phyloP scores from a whole-genome alignment of 2,888 invertebrate genomes.

The Oligia latruncula region DNA sequence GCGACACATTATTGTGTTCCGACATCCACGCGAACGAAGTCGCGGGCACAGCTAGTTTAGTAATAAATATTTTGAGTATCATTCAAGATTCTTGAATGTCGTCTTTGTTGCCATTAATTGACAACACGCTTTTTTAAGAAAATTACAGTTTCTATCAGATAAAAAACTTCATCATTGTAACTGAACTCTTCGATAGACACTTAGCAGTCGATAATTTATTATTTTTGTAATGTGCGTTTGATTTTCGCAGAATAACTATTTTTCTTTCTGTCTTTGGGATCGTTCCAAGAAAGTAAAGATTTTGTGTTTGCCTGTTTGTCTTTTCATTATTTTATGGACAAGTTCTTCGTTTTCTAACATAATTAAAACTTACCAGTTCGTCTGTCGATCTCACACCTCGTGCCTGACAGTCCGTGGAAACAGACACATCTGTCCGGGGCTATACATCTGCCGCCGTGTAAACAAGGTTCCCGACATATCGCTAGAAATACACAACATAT shows the following conservation, averaged over 20 bases:
- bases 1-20: no score
- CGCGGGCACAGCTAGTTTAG: neutral
- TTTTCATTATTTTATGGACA: neutral
- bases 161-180: neutral
- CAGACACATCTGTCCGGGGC: slow-evolving; percentile 96
- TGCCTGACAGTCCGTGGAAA: slow-evolving; percentile 95
- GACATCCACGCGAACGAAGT: no score
- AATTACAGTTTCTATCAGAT: neutral
- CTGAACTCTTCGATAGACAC: neutral
- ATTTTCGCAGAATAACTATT: neutral
- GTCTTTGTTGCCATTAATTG: slow-evolving; percentile 1
- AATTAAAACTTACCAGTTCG: slow-evolving; percentile 89
- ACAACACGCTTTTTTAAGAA: neutral
- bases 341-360: neutral
- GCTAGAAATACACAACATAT: slow-evolving; percentile 86
- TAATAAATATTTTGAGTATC: neutral
- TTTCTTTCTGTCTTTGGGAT: neutral
- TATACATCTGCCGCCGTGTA: slow-evolving; percentile 96
- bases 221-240: neutral
- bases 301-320: neutral
- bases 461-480: slow-evolving; percentile 94
- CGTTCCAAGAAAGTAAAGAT: neutral
- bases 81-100: neutral
- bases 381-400: slow-evolving; percentile 95
- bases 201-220: neutral